Evolutionary conservation across 2,888 invertebrate genomes (phyloP), one percentile per base, ranked within the genome.

Genomic region (Xestoiulus laeticollis): DNA sequence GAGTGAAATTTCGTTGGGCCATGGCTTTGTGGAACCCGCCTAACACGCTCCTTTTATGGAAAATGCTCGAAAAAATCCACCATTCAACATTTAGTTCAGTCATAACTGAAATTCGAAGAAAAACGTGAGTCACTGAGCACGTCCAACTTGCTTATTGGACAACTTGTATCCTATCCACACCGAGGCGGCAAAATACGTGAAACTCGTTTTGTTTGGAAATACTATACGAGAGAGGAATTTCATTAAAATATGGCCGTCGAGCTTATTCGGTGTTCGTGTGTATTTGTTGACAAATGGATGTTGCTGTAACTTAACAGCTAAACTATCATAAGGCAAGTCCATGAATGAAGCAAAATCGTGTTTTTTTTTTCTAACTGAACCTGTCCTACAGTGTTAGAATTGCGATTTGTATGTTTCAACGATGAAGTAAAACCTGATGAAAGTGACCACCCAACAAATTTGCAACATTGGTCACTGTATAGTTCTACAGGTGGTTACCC

Each of bases 1-100:
- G 26, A 22, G 68, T 26, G 26, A 68, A 68, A 26, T 68, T 26
- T 68, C 68, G 68, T 68, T 68, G 68, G 59, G 68, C 26, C 26
- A 26, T 26, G 22, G 6, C 68, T 68, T 22, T 68, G 68, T 10
- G 68, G 68, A 68, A 68, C 68, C 19, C 68, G 68, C 68, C 68
- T 68, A 68, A 68, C 8, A 22, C 68, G 68, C 68, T 68, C 68
- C 68, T 68, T 68, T 68, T 68, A 68, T 68, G 68, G 68, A 22
- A 26, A 68, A 68, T 26, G 68, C 68, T 68, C 68, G 68, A 22
- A 3, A 12, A 68, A 68, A 68, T 26, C 68, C 22, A 68, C 68
- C 68, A 68, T 68, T 68, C 68, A 68, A 68, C 22, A 26, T 68
- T 68, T 68, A 68, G 68, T 68, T 59, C 68, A 68, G 68, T 68